Evolutionary conservation across 2,888 invertebrate species (phyloP).

Genomic region (Synanthedon tipuliformis): DNA sequence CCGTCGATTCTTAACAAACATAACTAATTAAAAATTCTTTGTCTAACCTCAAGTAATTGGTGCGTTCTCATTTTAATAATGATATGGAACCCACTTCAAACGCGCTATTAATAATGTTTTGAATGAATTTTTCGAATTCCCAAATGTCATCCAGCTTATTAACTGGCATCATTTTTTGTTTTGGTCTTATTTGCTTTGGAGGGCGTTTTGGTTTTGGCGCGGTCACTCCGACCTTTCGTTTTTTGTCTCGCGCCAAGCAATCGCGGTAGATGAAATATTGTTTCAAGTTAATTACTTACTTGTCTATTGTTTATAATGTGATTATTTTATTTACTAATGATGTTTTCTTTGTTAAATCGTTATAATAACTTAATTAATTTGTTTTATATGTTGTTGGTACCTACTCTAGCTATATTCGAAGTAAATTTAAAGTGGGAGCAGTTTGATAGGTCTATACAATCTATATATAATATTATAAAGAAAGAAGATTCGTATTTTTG

Average conservation of each 20-base stretch:
- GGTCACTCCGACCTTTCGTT: slow-evolving; percentile 60
- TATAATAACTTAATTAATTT: not conserved
- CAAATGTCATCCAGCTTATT: slow-evolving; percentile 70
- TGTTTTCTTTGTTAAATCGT: no score
- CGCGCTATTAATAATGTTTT: slow-evolving; percentile 63
- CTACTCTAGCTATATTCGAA: no score
- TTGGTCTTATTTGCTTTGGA: slow-evolving; percentile 62
- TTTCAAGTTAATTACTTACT: slow-evolving; percentile 65
- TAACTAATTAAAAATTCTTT: slow-evolving; percentile 7
- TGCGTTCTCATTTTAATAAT: slow-evolving; percentile 54
- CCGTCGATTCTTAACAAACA: slow-evolving; percentile 1
- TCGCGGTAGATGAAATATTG: slow-evolving; percentile 61
- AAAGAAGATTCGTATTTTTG: no score
- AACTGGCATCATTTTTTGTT: slow-evolving; percentile 66
- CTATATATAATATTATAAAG: no score
- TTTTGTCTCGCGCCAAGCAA: slow-evolving; percentile 62
- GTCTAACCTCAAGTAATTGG: slow-evolving; percentile 7
- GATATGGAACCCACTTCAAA: slow-evolving; percentile 42
- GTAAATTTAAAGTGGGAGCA: no score
- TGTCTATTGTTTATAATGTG: slow-evolving; percentile 2
- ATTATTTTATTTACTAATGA: no score
- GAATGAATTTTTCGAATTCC: slow-evolving; percentile 66
- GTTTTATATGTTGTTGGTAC: not conserved
- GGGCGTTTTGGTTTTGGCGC: slow-evolving; percentile 66
- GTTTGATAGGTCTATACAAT: no score